Conservation (phyloP, 1,140 invertebrate species). For the Ephestia elutella region DNA sequence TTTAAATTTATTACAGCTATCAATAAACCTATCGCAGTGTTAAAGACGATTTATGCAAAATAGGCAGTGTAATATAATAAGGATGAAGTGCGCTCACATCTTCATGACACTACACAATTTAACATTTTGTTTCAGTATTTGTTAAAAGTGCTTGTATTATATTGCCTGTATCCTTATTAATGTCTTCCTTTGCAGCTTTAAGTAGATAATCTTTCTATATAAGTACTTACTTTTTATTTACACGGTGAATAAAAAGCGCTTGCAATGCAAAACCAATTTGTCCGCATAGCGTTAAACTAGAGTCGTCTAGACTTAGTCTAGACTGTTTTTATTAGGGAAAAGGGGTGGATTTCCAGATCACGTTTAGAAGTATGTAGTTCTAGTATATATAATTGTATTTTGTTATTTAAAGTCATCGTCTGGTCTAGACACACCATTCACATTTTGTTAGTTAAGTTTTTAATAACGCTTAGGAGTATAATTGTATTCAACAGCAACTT, state of each 20-base stretch:
- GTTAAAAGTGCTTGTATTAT: no score
- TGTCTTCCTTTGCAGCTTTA: no score
- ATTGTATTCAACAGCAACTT: background rate
- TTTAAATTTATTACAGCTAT: no score
- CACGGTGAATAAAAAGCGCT: background rate
- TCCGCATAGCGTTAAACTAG: background rate
- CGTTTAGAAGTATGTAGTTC: background rate
- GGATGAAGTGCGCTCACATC: no score
- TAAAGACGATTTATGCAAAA: no score
- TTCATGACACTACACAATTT: no score
- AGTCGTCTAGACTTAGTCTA: conserved; percentile 42
- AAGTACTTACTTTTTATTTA: background rate
- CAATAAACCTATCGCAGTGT: no score
- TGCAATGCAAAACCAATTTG: background rate
- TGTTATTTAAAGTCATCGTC: background rate
- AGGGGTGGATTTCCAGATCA: conserved; percentile 9
- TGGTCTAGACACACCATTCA: conserved; percentile 5
- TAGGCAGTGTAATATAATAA: no score
- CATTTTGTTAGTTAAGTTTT: background rate
- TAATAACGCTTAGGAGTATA: background rate
- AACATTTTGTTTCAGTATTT: no score
- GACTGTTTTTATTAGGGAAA: conserved; percentile 31
- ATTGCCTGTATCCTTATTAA: no score
- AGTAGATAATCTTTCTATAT: no score
- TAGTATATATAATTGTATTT: background rate